Evolutionary conservation across 2,888 invertebrate genomes (phyloP), one percentile per base, ranked within the genome.

Genomic region (Ochropleura plecta): DNA sequence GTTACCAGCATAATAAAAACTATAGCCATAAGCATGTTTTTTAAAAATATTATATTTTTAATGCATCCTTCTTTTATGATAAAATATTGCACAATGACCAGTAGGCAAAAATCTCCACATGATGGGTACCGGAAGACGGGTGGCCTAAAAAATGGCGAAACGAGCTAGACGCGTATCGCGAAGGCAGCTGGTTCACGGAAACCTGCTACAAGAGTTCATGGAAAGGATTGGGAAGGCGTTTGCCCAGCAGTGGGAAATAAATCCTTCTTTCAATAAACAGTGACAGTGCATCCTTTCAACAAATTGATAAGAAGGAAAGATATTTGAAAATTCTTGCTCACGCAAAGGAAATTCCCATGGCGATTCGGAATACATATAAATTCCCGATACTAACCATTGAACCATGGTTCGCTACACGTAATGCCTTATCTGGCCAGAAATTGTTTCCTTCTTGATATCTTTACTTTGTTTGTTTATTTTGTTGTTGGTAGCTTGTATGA

Each of bases 391-490:
- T 67, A 72, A 76, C 76, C 71, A 70, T 82, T 51, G 63, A 70
- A 70, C 62, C 85, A 78, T 72, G 85, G 82, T 78, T 82, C 64
- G 67, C 67, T 82, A 70, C 42, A 82, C 72, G 63, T 75, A 69
- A 70, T 75, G 55, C 64, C 81, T 76, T 81, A 81, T 81, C 84
- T 72, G 77, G 63, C 51, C 76, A 72, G 53, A 66, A 76, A 82
- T 70, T 73, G 67, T 67, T 82, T 76, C 59, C 40, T 76, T 76
- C 70, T 20, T 42, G 5, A 60, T 83, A 69, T 44, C 12, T 20
- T 40, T 70, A 84, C 48, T 68, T 44, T 44, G 68, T 67, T 55
- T 69, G 59, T n/a, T 69, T 74, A 71, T 16, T 81, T 40, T 57
- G 30, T 48, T 53, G 48, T 60, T 46, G 10, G 59, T 20, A 44